Evolutionary conservation across 1,140 invertebrate species (phyloP).

Genomic region (Microplitis mediator): DNA sequence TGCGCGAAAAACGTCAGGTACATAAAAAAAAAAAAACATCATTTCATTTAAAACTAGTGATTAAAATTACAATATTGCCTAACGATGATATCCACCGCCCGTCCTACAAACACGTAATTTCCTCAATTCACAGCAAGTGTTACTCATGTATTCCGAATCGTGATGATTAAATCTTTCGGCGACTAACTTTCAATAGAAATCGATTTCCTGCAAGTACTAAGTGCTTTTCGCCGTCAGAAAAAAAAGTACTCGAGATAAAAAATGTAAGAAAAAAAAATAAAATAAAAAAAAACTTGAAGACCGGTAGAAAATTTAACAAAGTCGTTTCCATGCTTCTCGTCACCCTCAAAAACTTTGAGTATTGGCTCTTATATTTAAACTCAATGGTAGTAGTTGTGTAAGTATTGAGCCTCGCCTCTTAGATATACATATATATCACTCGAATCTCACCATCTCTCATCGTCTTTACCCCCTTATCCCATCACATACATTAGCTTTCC

Average conservation of each 20-base stretch:
- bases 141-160: too few relatives aligned
- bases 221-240: conserved; percentile 19
- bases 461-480: conserved; percentile 3
- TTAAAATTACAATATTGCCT: too few relatives aligned
- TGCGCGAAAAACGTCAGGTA: too few relatives aligned
- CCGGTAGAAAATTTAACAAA: conserved; percentile 10
- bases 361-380: conserved; percentile 29
- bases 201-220: too few relatives aligned
- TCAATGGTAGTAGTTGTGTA: conserved; percentile 17
- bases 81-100: too few relatives aligned
- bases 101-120: too few relatives aligned
- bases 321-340: conserved; percentile 34
- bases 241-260: conserved; percentile 21
- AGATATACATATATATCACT: too few relatives aligned
- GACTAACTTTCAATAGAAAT: too few relatives aligned
- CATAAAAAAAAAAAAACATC: too few relatives aligned
- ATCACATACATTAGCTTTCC: neutral
- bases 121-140: too few relatives aligned
- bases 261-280: neutral
- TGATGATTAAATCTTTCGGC: too few relatives aligned
- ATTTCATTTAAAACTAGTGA: too few relatives aligned
- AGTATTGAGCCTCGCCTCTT: conserved; percentile 15
- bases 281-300: neutral
- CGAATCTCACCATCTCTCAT: conserved; percentile 1
- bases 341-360: conserved; percentile 31